Percentiles rank a stretch among this genome's conserved stretches.
Conservation (phyloP, 2,113 vertebrate genomes). For the Bubo blakistoni region DNA sequence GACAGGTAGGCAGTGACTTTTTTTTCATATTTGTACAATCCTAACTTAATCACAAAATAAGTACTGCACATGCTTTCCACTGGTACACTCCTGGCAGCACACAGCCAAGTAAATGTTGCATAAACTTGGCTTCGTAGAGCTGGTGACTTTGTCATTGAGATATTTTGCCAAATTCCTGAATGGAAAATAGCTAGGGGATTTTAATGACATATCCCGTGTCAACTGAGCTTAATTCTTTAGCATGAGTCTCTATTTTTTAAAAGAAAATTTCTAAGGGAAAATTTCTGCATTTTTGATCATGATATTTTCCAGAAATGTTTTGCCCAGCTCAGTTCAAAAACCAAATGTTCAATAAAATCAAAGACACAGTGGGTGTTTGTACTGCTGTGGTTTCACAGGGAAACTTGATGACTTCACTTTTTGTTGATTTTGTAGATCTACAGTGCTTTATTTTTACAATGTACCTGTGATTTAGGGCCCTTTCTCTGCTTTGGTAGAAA, state of each 20-base stretch:
- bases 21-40: background rate
- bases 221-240: background rate
- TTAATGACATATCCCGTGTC: background rate
- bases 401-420: background rate
- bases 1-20: background rate
- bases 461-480: constrained; percentile 26
- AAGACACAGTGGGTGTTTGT: background rate
- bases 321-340: background rate
- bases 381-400: background rate
- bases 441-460: constrained; percentile 37
- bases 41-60: background rate
- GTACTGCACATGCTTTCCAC: background rate
- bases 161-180: background rate
- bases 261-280: background rate
- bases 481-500: constrained; percentile 34
- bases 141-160: background rate
- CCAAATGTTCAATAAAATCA: background rate
- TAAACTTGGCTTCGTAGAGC: background rate
- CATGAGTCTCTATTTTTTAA: background rate
- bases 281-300: background rate
- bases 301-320: background rate
- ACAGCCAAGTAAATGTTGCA: background rate
- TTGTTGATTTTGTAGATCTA: background rate
- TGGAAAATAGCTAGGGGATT: background rate
- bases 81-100: background rate